Percentiles rank a stretch among this genome's conserved stretches.
Evolutionary conservation across 2,113 vertebrate species (phyloP).

Genomic region (Protobothrops flavoviridis): DNA sequence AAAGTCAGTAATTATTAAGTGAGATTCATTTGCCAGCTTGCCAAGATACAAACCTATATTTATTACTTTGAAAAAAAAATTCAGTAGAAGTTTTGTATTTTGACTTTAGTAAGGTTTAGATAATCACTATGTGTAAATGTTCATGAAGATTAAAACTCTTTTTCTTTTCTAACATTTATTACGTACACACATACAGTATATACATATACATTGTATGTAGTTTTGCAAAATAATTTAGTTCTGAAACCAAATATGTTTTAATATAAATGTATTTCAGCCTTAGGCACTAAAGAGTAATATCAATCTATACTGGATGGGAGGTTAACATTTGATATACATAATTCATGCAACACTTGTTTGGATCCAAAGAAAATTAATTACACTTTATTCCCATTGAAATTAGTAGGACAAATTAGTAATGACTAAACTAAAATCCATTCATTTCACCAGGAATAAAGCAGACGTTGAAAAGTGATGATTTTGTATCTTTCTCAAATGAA

Average conservation of each 20-base stretch:
- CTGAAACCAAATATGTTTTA: background rate
- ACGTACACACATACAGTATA: background rate
- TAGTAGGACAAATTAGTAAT: background rate
- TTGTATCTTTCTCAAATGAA: background rate
- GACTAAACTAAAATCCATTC: background rate
- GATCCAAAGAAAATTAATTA: background rate
- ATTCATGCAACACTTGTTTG: background rate
- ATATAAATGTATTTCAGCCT: background rate
- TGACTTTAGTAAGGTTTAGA: slow-evolving; percentile 5
- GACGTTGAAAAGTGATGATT: background rate
- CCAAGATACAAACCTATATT: slow-evolving; percentile 14
- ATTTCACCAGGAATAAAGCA: background rate
- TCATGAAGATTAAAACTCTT: background rate
- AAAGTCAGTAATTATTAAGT: slow-evolving; percentile 30
- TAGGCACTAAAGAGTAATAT: background rate
- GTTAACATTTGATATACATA: background rate
- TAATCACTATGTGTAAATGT: background rate
- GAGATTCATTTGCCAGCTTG: slow-evolving; percentile 18
- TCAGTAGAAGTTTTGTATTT: background rate
- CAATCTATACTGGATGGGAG: background rate
- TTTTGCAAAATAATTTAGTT: background rate
- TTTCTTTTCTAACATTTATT: background rate
- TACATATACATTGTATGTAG: background rate
- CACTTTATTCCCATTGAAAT: background rate
- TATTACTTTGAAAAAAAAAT: background rate